Conservation (phyloP, 2,888 invertebrate genomes). For the Sisyra nigra region DNA sequence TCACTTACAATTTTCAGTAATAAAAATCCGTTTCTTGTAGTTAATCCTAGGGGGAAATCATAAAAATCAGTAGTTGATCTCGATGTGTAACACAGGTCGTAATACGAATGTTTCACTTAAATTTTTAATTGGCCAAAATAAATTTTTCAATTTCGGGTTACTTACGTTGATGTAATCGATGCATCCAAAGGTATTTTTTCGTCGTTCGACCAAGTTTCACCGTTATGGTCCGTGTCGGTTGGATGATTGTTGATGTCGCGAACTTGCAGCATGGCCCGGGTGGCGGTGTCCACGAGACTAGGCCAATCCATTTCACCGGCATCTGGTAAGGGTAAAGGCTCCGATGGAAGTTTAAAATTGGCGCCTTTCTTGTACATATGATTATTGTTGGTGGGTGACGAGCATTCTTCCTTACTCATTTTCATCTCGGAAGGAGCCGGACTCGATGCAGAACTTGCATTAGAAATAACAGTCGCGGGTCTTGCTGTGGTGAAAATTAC, state of each 20-base stretch:
- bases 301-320: conserved; percentile 64
- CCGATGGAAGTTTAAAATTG: conserved; percentile 18
- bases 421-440: conserved; percentile 38
- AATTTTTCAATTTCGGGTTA: conserved; percentile 9
- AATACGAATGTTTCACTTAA: background rate
- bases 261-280: conserved; percentile 50
- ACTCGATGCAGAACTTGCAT: conserved; percentile 39
- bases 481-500: conserved; percentile 46
- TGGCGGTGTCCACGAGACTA: conserved; percentile 63
- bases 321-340: conserved; percentile 43
- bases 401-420: conserved; percentile 37
- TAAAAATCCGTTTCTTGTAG: conserved; percentile 9
- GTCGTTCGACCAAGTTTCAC: conserved; percentile 15
- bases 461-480: conserved; percentile 47
- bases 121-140: background rate
- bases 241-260: conserved; percentile 11
- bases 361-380: conserved; percentile 17
- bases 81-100: background rate
- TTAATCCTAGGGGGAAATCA: conserved; percentile 7
- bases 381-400: conserved; percentile 23
- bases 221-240: conserved; percentile 14
- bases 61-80: conserved; percentile 3
- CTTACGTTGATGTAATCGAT: conserved; percentile 25
- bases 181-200: conserved; percentile 22
- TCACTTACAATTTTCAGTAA: conserved; percentile 9